phyloP scores from a whole-genome alignment of 1,140 invertebrate genomes.

The Mamestra configurata region DNA sequence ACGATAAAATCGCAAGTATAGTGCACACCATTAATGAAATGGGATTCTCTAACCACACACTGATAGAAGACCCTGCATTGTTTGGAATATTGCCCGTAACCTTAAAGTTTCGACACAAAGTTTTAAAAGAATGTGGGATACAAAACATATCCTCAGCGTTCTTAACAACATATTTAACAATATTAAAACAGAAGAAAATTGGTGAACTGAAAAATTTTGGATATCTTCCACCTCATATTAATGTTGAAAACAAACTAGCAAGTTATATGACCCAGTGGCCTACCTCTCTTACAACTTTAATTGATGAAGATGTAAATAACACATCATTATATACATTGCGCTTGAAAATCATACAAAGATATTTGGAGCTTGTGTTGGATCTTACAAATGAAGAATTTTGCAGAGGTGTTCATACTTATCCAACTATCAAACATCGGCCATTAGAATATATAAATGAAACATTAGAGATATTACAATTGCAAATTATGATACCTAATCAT shows the following conservation, averaged over 20 bases:
- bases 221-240: constrained; percentile 67
- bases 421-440: constrained; percentile 85
- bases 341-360: constrained; percentile 80
- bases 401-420: constrained; percentile 82
- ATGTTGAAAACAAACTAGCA: constrained; percentile 83
- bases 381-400: constrained; percentile 82
- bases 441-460: constrained; percentile 82
- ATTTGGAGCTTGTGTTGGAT: constrained; percentile 84
- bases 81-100: constrained; percentile 78
- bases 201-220: constrained; percentile 74
- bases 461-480: constrained; percentile 83
- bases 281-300: constrained; percentile 76
- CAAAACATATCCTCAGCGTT: constrained; percentile 62
- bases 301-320: constrained; percentile 69
- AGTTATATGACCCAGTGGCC: constrained; percentile 77
- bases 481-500: constrained; percentile 79
- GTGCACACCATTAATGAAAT: constrained; percentile 67
- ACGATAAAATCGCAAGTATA: constrained; percentile 63
- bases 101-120: constrained; percentile 74
- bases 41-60: constrained; percentile 66
- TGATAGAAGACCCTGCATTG: constrained; percentile 74
- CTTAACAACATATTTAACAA: constrained; percentile 72
- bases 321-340: constrained; percentile 75
- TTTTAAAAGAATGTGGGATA: constrained; percentile 82
- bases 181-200: constrained; percentile 77